Evolutionary conservation across 2,888 invertebrate genomes (phyloP).

Genomic region (Silvanus unidentatus): DNA sequence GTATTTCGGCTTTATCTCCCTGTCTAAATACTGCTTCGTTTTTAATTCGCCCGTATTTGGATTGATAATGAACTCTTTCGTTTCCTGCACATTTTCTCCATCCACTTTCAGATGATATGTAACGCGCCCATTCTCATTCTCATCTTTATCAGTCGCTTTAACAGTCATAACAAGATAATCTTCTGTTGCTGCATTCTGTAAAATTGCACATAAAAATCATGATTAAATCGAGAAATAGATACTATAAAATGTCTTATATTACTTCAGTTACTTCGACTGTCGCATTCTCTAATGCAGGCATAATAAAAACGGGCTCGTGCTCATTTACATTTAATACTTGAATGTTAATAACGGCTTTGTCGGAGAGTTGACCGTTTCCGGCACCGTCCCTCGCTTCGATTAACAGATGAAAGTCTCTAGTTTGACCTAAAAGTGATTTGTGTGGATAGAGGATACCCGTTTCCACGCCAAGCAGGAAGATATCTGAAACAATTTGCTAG

Average conservation of each 20-base stretch:
- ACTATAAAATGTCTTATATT: slow-evolving; percentile 20
- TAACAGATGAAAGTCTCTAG: slow-evolving; percentile 48
- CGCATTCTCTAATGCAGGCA: slow-evolving; percentile 68
- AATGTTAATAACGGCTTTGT: slow-evolving; percentile 67
- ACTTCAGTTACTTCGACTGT: slow-evolving; percentile 81
- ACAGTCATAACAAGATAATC: slow-evolving; percentile 76
- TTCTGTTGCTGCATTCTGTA: slow-evolving; percentile 65
- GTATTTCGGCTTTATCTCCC: slow-evolving; percentile 64
- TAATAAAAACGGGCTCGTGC: slow-evolving; percentile 72
- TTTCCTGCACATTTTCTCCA: slow-evolving; percentile 63
- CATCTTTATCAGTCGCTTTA: slow-evolving; percentile 74
- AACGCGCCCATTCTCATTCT: slow-evolving; percentile 76
- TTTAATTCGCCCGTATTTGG: slow-evolving; percentile 72
- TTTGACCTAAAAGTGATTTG: slow-evolving; percentile 61
- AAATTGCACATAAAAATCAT: slow-evolving; percentile 16
- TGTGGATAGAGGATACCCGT: slow-evolving; percentile 80
- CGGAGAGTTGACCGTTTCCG: slow-evolving; percentile 60
- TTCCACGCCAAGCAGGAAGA: slow-evolving; percentile 68
- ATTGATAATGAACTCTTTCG: slow-evolving; percentile 76
- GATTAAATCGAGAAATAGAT: slow-evolving; percentile 3
- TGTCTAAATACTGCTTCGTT: slow-evolving; percentile 72
- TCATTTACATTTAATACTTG: slow-evolving; percentile 75
- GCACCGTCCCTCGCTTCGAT: slow-evolving; percentile 66
- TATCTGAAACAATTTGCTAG: slow-evolving; percentile 47
- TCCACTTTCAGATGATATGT: slow-evolving; percentile 78